phyloP scores from a whole-genome alignment of 2,113 vertebrate genomes.

The Grammomys surdaster region DNA sequence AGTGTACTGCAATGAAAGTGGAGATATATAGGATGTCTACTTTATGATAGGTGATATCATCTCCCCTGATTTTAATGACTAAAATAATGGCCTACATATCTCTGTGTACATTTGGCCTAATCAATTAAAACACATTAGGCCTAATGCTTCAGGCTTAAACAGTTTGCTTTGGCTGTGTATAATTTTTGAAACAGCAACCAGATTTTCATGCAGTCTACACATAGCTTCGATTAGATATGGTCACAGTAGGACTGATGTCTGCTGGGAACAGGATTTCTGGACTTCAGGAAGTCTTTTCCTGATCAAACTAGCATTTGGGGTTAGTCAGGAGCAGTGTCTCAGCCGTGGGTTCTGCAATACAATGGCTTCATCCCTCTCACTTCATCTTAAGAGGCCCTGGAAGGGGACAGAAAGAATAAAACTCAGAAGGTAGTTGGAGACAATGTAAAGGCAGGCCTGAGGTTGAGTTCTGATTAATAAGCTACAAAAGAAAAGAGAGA shows the following conservation, averaged over 20 bases:
- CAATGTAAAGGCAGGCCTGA: constrained; percentile 58
- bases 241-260: neutral
- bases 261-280: constrained; percentile 8
- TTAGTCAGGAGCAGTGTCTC: constrained; percentile 16
- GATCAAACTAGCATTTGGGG: neutral
- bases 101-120: neutral
- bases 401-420: constrained; percentile 8
- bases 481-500: constrained; percentile 54
- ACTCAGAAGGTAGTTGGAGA: constrained; percentile 44
- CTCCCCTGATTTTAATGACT: constrained; percentile 13
- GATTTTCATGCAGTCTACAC: constrained; percentile 23
- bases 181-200: constrained; percentile 30
- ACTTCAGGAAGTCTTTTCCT: neutral
- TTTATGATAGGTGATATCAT: neutral
- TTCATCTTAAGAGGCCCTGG: constrained; percentile 13
- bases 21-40: neutral
- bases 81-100: neutral
- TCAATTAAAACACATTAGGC: neutral
- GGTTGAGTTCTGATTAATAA: constrained; percentile 50
- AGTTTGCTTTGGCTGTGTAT: neutral
- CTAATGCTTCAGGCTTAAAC: neutral
- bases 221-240: neutral
- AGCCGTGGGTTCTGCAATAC: constrained; percentile 33
- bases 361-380: constrained; percentile 55
- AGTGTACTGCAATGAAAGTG: neutral